Base-by-base conservation (phyloP, 1,140 invertebrate genomes). In the Protaetia brevitarsis region DNA sequence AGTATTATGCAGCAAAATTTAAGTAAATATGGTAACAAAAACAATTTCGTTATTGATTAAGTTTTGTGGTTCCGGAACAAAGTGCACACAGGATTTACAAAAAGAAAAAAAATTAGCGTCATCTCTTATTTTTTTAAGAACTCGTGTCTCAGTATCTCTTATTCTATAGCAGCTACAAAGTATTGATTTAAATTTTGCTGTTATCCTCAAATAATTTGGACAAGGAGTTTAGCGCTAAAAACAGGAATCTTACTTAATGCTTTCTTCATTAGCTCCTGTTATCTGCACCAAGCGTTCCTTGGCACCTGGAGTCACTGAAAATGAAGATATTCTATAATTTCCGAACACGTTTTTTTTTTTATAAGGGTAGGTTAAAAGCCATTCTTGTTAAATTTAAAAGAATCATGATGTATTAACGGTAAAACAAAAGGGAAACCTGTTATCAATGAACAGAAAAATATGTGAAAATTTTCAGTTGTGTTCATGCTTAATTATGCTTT, bases 261-360 rank as follows among this genome's bases (percentile, higher is more conserved):
- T 94, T 76, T 95, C 92, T 82, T 95, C 92, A 73, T 87, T 91
- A 27, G 92, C 91, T 68, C 93, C 93, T 58, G 93, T 95, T 69
- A 96, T 96, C 81, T 95, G 93, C 69, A 96, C 93, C 75, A 95
- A 85, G 77, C 94, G 85, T 84, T 96, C 94, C 82, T 93, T 93
- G 28, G 92, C 93, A 74, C 92, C 93, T 73, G 93, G 91, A 80
- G 87, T 93, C 60, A 96, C 94, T 95, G 82, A 28, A 86, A 88
- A 69, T 36, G 41, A 51, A 51, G 41, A 51, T 23, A 23, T 16
- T 51, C 19, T 31, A 64, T 29, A 57, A 45, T 56, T 37, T 51
- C 21, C 30, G 27, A 27, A 21, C 31, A 62, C 26, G n/a, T n/a
- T 59, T 59, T 13, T 59, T 13, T n/a, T 21, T 29, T 29, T 28